A percentile compares a stretch with the other conserved stretches of the same genome.
Evolutionary conservation across 2,888 invertebrate species (phyloP).

Genomic region (Cheilosia vulpina): DNA sequence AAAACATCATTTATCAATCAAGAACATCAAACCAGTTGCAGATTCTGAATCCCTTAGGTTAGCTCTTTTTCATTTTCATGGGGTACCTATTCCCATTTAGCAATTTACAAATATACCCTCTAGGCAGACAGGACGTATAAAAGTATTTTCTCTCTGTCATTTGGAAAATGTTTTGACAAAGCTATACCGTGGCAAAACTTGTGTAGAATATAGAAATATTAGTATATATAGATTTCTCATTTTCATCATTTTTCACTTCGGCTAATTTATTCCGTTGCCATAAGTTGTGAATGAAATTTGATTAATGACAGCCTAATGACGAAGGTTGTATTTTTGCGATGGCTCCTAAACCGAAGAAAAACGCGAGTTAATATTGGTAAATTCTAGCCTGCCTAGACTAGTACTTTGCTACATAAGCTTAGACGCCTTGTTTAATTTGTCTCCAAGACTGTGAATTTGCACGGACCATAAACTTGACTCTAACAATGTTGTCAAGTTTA

Average conservation of each 20-base stretch:
- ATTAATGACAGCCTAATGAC: conserved; percentile 58
- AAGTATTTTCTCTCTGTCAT: conserved; percentile 16
- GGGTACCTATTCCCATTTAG: background rate
- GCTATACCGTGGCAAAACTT: conserved; percentile 29
- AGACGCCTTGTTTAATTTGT: too few relatives aligned
- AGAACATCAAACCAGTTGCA: conserved; percentile 34
- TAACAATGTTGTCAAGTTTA: background rate
- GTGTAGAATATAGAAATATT: conserved; percentile 25
- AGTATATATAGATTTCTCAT: conserved; percentile 44
- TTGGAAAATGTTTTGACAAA: conserved; percentile 24
- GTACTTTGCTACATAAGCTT: too few relatives aligned
- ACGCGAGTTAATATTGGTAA: too few relatives aligned
- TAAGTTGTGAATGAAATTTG: conserved; percentile 62
- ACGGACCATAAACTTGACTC: background rate
- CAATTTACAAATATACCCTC: background rate
- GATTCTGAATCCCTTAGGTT: conserved; percentile 18
- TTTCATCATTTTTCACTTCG: conserved; percentile 50
- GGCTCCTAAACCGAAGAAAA: background rate
- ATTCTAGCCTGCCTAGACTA: too few relatives aligned
- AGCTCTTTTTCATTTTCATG: background rate
- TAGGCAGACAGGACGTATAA: background rate
- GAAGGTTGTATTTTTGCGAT: conserved; percentile 23
- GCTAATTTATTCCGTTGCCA: conserved; percentile 56
- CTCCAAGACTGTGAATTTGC: too few relatives aligned
- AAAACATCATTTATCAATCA: conserved; percentile 57